A percentile compares a stretch with the other conserved stretches of the same genome.
phyloP scores from a whole-genome alignment of 2,888 invertebrate genomes.

The Leucania comma region DNA sequence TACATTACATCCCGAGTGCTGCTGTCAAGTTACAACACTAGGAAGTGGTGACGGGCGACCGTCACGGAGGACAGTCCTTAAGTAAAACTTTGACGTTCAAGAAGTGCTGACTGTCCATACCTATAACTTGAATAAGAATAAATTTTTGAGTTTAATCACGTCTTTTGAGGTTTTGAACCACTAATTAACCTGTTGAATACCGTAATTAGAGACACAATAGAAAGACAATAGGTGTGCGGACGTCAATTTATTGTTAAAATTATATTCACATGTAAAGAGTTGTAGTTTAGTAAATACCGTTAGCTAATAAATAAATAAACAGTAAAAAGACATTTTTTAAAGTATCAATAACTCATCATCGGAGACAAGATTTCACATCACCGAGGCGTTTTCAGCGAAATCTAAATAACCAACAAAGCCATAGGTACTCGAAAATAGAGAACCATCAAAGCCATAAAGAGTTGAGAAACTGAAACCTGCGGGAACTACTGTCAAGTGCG shows the following conservation, averaged over 20 bases:
- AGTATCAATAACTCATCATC: neutral
- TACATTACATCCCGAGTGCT: conserved; percentile 1
- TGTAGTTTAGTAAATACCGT: neutral
- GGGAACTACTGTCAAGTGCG: neutral
- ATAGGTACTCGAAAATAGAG: neutral
- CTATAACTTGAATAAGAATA: too few species aligned
- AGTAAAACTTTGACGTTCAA: too few species aligned
- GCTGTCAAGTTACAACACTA: neutral
- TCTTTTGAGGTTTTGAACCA: too few species aligned
- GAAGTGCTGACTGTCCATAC: too few species aligned
- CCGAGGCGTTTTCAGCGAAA: neutral
- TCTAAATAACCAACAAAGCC: too few species aligned
- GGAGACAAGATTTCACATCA: neutral
- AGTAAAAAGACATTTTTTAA: neutral
- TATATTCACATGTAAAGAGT: too few species aligned
- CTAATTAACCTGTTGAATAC: too few species aligned
- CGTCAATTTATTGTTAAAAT: neutral
- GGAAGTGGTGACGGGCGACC: too few species aligned
- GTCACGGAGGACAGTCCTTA: too few species aligned
- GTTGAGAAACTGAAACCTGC: neutral
- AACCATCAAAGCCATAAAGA: neutral
- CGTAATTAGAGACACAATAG: too few species aligned
- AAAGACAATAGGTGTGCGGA: too few species aligned
- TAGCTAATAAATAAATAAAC: neutral
- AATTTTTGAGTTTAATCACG: too few species aligned